Conservation (phyloP, 2,113 vertebrate species). For the Engystomops pustulosus region DNA sequence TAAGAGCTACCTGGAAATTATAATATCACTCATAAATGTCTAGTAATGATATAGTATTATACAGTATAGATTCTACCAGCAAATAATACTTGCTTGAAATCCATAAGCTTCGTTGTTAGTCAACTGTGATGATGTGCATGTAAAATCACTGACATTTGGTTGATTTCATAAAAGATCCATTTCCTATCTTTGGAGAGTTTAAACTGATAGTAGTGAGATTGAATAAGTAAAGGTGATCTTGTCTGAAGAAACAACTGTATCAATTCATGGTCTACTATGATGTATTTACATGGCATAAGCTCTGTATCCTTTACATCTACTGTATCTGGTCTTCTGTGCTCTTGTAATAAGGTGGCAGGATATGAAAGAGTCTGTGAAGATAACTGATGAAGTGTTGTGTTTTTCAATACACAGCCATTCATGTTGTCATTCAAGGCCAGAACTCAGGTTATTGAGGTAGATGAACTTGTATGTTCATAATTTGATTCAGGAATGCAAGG, state of each 20-base stretch:
- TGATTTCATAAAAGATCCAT: background rate
- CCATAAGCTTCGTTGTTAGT: too few relatives aligned
- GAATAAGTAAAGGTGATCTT: background rate
- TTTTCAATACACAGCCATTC: constrained; percentile 33
- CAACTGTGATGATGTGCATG: background rate
- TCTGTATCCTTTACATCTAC: background rate
- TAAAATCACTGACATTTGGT: background rate
- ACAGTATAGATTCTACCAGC: too few relatives aligned
- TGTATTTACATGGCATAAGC: background rate
- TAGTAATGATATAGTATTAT: too few relatives aligned
- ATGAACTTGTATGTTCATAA: constrained; percentile 48
- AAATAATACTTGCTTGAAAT: too few relatives aligned
- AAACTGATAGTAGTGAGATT: background rate
- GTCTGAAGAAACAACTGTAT: background rate
- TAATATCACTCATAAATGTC: too few relatives aligned
- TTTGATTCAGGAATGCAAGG: constrained; percentile 51
- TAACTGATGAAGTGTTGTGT: constrained; percentile 35
- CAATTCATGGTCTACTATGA: background rate
- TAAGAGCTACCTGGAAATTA: too few relatives aligned
- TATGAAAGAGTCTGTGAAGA: background rate
- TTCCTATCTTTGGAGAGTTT: background rate
- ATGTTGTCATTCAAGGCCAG: constrained; percentile 31
- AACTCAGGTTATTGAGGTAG: constrained; percentile 43
- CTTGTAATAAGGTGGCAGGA: constrained; percentile 22
- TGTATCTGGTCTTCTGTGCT: constrained; percentile 10